phyloP scores from a whole-genome alignment of 2,888 invertebrate species.

The Epinotia ramella region DNA sequence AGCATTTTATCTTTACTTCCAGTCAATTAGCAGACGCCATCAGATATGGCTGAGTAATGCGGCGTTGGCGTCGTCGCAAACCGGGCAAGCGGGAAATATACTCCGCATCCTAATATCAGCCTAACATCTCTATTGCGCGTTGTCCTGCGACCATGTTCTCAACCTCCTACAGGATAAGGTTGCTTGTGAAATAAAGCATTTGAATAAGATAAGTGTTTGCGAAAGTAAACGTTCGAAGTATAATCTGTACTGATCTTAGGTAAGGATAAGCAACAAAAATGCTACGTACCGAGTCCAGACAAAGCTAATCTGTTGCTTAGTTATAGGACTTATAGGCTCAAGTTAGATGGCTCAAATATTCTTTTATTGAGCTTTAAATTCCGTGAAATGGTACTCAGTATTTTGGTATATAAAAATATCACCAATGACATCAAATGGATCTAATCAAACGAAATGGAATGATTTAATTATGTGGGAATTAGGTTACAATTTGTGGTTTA shows the following conservation, averaged over 20 bases:
- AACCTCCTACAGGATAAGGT: not conserved
- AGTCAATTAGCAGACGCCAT: constrained; percentile 82
- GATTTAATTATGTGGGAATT: no score
- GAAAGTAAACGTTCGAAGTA: not conserved
- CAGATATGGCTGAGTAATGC: constrained; percentile 81
- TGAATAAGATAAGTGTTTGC: not conserved
- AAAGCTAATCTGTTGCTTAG: constrained; percentile 9
- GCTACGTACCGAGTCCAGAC: constrained; percentile 3
- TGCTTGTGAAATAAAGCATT: not conserved
- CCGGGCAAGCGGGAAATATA: constrained; percentile 33
- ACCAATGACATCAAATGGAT: no score
- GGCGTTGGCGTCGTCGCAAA: constrained; percentile 44
- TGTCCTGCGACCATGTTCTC: not conserved
- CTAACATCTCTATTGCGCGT: not conserved
- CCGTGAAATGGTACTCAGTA: not conserved
- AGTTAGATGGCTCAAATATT: not conserved
- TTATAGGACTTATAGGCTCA: not conserved
- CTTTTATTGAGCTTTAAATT: not conserved
- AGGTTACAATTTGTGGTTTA: no score
- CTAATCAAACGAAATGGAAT: no score
- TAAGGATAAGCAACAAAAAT: constrained; percentile 22
- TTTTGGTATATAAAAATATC: no score
- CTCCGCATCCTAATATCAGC: constrained; percentile 19
- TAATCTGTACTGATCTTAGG: constrained; percentile 15
- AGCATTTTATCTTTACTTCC: constrained; percentile 80